Evolutionary conservation across 2,888 invertebrate species (phyloP), one percentile per base, ranked within the genome.

Genomic region (Hecatera dysodea): DNA sequence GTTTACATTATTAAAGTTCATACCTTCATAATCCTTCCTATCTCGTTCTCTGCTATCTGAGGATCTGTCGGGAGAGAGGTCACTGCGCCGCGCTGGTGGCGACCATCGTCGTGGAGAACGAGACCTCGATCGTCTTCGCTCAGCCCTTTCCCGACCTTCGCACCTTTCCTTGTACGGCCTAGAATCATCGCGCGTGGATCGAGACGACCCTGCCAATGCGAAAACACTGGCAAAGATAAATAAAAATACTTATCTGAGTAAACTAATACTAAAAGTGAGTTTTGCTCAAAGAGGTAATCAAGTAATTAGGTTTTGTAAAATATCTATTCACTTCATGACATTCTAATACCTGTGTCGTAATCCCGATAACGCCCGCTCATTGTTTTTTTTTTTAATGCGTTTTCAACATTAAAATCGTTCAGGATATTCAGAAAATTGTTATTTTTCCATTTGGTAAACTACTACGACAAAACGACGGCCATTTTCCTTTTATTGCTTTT

Each of bases 221-320:
- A 97, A 97, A 97, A 97, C 97, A 97, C 97, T 97, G 97, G 97
- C 97, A 97, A 97, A 97, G 95, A 95, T 96, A 96, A 96, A 95
- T 96, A 96, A 94, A 90, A 91, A 90, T 90, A 91, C 92, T 89
- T 87, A 91, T 88, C 87, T 90, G 86, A 90, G 88, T 86, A 87
- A 83, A 81, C 75, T 85, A 83, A 80, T 70, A 75, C 57, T 78
- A 78, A 72, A 77, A 72, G 42, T 76, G 60, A 65, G 60, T 57
- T 62, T 72, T 73, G 75, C 69, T 67, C 71, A 27, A 44, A 72
- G 22, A 19, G 56, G 56, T 65, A 44, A 67, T 63, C 48, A 57
- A 71, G 63, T 24, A 74, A 52, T 29, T 66, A 72, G 56, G 72
- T 75, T 72, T 71, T 80, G 53, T 24, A 33, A 55, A 73, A 80